Evolutionary conservation across 2,113 vertebrate species (phyloP).

Genomic region (Lates calcarifer): DNA sequence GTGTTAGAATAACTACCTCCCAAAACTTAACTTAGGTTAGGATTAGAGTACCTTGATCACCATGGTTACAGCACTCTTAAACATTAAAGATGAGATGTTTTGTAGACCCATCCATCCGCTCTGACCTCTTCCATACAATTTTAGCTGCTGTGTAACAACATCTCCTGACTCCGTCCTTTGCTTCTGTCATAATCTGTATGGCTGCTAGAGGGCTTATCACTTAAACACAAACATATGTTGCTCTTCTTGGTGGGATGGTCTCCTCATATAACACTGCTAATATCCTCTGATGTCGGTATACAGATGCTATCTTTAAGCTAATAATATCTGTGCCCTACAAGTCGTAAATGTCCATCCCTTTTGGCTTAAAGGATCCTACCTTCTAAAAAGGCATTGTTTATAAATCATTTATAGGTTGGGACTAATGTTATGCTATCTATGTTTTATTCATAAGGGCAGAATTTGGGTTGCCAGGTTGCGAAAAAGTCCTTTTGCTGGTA

Average conservation of each 20-base stretch:
- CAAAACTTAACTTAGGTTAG: too few relatives aligned
- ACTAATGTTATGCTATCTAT: not conserved
- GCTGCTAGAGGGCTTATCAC: not conserved
- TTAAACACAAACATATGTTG: too few relatives aligned
- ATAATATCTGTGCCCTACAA: not conserved
- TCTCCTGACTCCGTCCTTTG: not conserved
- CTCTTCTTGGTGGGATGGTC: not conserved
- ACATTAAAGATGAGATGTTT: not conserved
- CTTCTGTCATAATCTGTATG: not conserved
- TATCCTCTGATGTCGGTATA: not conserved
- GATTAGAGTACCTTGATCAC: too few relatives aligned
- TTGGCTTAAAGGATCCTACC: not conserved
- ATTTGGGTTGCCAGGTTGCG: not conserved
- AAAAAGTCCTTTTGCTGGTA: not conserved
- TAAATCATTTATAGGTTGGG: not conserved
- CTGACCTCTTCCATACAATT: not conserved
- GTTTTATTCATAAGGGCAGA: not conserved
- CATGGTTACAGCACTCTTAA: not conserved
- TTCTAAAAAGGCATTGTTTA: not conserved
- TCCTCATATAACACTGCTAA: not conserved
- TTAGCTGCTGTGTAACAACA: not conserved
- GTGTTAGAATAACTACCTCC: too few relatives aligned
- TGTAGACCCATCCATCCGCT: not conserved
- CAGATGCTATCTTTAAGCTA: not conserved
- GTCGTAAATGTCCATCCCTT: not conserved